Percentiles rank a stretch among this genome's conserved stretches.
These are phyloP conservation scores for Rhinoptilus africanus DNA, from an alignment of 2,113 vertebrate genomes.

Conservation along the genomic window DNA sequence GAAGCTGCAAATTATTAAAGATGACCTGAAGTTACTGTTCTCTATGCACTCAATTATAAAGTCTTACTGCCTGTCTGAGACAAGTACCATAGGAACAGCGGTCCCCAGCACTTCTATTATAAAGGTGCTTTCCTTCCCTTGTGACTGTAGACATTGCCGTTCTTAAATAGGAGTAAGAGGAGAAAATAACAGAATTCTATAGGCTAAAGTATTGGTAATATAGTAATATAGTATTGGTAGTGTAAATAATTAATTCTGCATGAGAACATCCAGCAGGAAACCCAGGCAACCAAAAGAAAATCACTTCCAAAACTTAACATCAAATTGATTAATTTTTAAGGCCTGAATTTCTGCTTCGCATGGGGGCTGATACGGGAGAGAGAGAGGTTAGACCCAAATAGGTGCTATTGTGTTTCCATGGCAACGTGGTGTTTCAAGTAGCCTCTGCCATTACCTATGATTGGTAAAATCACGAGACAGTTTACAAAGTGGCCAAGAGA, in stretches of 20 bases:
- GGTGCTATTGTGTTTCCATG: constrained; percentile 61
- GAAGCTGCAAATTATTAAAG: constrained; percentile 58
- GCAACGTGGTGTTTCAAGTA: background rate
- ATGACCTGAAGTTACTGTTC: constrained; percentile 41
- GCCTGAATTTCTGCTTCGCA: constrained; percentile 41
- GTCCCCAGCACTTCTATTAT: constrained; percentile 46
- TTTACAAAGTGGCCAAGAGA: constrained; percentile 27
- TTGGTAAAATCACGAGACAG: constrained; percentile 13
- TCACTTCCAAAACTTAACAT: constrained; percentile 36
- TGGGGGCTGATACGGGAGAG: constrained; percentile 8
- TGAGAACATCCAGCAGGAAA: background rate
- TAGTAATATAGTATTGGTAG: background rate
- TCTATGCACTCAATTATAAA: constrained; percentile 5
- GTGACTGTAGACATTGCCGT: background rate
- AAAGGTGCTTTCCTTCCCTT: background rate
- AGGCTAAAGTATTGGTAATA: too few species aligned
- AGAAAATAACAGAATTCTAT: background rate
- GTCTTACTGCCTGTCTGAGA: background rate
- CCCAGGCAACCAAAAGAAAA: constrained; percentile 31
- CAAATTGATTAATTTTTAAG: constrained; percentile 62
- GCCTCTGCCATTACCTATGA: constrained; percentile 34
- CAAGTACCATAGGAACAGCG: background rate
- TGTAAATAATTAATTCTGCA: constrained; percentile 22
- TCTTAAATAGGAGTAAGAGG: background rate
- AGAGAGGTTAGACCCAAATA: constrained; percentile 10